Base-by-base conservation (phyloP, 2,113 vertebrate species). In the Fregetta grallaria region DNA sequence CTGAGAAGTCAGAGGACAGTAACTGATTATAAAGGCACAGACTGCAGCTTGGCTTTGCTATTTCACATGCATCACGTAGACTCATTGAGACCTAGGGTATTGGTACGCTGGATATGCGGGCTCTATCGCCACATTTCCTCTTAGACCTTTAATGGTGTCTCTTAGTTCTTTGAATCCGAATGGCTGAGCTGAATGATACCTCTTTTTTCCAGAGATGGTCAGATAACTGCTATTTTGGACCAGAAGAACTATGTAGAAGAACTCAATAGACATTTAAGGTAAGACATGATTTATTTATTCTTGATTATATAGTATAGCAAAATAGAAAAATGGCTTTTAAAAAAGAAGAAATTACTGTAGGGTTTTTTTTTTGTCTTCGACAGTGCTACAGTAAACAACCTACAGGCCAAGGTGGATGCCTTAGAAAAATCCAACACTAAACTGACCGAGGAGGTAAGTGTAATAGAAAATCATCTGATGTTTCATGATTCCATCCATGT, bases 171-270 rank as follows among this genome's bases (percentile, higher is more conserved):
- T 13, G 45, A 36, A 45, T 36, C 38, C 52, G 30, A 5, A 27
- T 18, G 38, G 27, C 12, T 59, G 42, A 56, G 15, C 44, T 73
- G 70, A 89, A 19, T 9, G 10, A 4, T n/a, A 5, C 7, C 65
- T 89, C 21, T 63, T 63, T 44, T 96, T 84, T 83, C 65, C 98
- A 99, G 99, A 23, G 99, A 99, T 88, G 99, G 99, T 53, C 99
- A 99, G 94, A 99, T 99, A 97, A 99, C 99, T 45, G 99, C 99
- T 22, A 99, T 99, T 91, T 98, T 99, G 73, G 99, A 99, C 92
- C 99, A 99, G 98, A 99, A 99, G 97, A 99, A 99, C 97, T 99
- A 99, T 25, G 99, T 99, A 29, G 99, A 99, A 97, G 99, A 99
- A 95, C 99, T 99, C 67, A 99, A 99, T 92, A 99, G 99, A 98